Percentiles rank a stretch among this genome's conserved stretches.
Conservation (phyloP, 2,888 invertebrate species). For the Xylota sylvarum region DNA sequence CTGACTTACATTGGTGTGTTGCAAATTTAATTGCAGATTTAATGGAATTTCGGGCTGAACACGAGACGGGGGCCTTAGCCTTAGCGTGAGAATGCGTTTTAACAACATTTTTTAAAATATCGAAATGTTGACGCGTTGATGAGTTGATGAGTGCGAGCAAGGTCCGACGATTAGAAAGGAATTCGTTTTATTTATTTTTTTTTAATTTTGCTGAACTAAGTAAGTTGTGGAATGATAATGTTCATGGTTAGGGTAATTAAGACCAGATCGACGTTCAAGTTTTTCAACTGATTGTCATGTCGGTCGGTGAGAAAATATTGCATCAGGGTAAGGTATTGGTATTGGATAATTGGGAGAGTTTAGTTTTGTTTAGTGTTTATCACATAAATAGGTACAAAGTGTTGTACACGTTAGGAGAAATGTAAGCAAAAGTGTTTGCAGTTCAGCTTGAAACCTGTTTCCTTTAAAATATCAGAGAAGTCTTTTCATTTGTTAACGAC, state of each 20-base stretch:
- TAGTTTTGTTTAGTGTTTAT: too few species aligned
- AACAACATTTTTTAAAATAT: slow-evolving; percentile 29
- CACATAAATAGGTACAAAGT: too few species aligned
- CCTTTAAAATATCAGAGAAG: too few species aligned
- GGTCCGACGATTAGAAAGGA: slow-evolving; percentile 56
- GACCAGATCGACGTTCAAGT: slow-evolving; percentile 39
- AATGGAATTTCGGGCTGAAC: slow-evolving; percentile 29
- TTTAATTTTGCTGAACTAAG: background rate
- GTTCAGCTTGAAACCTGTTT: too few species aligned
- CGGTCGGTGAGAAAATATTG: background rate
- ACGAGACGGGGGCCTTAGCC: slow-evolving; percentile 37
- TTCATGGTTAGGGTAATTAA: slow-evolving; percentile 34
- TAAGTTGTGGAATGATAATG: background rate
- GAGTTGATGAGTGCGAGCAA: slow-evolving; percentile 41
- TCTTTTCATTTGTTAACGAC: too few species aligned
- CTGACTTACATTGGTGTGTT: slow-evolving; percentile 43
- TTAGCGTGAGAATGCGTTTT: slow-evolving; percentile 10
- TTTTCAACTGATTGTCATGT: slow-evolving; percentile 20
- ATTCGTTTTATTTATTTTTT: slow-evolving; percentile 29
- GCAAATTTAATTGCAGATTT: slow-evolving; percentile 59
- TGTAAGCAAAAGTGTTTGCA: too few species aligned
- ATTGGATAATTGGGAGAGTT: too few species aligned
- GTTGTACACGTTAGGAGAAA: too few species aligned
- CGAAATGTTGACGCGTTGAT: slow-evolving; percentile 23
- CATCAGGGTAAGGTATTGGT: background rate